A percentile compares a stretch with the other conserved stretches of the same genome.
Evolutionary conservation across 1,140 invertebrate genomes (phyloP).

Genomic region (Aphidius gifuensis): DNA sequence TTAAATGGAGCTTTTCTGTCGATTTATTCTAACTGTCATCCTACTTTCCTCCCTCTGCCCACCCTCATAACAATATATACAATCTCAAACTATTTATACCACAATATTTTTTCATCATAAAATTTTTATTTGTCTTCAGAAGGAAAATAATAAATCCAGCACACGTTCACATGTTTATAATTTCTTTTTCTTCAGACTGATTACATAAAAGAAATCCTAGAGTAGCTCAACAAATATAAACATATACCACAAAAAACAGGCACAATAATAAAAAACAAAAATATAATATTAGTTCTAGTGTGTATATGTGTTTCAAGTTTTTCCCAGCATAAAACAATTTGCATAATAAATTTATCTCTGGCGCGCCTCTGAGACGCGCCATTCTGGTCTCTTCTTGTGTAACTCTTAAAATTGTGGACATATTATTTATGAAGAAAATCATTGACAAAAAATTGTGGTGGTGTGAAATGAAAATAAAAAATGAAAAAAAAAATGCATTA

Average conservation of each 20-base stretch:
- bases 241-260: not conserved
- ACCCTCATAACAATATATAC: constrained; percentile 4
- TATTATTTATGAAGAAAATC: constrained; percentile 24
- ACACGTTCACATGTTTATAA: not conserved
- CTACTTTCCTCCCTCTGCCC: not conserved
- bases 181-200: constrained; percentile 16
- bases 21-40: not conserved
- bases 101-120: constrained; percentile 2
- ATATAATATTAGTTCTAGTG: not conserved
- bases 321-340: constrained; percentile 23
- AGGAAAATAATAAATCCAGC: constrained; percentile 33
- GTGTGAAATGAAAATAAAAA: constrained; percentile 9
- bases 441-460: constrained; percentile 21
- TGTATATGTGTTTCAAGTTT: constrained; percentile 5
- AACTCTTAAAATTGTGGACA: constrained; percentile 19
- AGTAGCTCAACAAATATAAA: not conserved
- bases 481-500: constrained; percentile 3
- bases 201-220: constrained; percentile 22
- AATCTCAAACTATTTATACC: not conserved
- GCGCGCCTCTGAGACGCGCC: constrained; percentile 18
- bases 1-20: too few species aligned
- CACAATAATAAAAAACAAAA: not conserved
- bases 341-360: constrained; percentile 27
- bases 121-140: constrained; percentile 8
- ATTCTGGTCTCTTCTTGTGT: constrained; percentile 6